A percentile compares a stretch with the other conserved stretches of the same genome.
Conservation (phyloP, 2,113 vertebrate species). For the Dendropsophus ebraccatus region DNA sequence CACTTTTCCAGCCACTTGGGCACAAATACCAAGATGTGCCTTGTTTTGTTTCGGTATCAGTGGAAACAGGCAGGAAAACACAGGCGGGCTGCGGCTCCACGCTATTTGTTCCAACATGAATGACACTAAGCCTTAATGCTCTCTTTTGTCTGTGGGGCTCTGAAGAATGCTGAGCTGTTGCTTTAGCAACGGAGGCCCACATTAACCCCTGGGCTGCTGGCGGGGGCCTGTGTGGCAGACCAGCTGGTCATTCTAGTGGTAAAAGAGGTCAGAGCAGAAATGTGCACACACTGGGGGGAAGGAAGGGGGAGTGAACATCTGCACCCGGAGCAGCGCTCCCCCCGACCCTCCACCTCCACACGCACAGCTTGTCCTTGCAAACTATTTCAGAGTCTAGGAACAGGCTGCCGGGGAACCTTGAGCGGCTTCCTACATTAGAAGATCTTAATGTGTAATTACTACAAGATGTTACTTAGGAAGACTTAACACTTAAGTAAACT, state of each 20-base stretch:
- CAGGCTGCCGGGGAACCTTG: constrained; percentile 17
- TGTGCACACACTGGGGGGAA: constrained; percentile 13
- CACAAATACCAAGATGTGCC: constrained; percentile 14
- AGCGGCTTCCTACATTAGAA: constrained; percentile 10
- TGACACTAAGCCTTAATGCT: constrained; percentile 55
- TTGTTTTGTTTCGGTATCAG: constrained; percentile 54
- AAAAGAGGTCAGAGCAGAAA: constrained; percentile 48
- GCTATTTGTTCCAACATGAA: constrained; percentile 59
- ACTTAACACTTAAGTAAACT: background rate
- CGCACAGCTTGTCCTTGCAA: constrained; percentile 44
- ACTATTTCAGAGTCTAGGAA: background rate
- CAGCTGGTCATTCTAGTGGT: constrained; percentile 42
- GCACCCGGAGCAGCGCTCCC: background rate
- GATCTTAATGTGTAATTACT: constrained; percentile 12
- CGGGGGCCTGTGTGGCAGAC: background rate
- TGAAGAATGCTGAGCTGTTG: constrained; percentile 56
- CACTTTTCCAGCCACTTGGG: background rate
- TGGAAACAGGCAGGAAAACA: constrained; percentile 47
- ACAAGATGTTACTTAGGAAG: constrained; percentile 18
- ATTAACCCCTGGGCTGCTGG: constrained; percentile 37
- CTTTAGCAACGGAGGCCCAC: constrained; percentile 57
- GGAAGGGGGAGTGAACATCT: constrained; percentile 36
- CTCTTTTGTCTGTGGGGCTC: constrained; percentile 55
- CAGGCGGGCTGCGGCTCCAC: constrained; percentile 44
- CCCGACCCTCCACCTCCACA: background rate